Conservation (phyloP, 2,888 invertebrate species). For the Epinotia nisella region DNA sequence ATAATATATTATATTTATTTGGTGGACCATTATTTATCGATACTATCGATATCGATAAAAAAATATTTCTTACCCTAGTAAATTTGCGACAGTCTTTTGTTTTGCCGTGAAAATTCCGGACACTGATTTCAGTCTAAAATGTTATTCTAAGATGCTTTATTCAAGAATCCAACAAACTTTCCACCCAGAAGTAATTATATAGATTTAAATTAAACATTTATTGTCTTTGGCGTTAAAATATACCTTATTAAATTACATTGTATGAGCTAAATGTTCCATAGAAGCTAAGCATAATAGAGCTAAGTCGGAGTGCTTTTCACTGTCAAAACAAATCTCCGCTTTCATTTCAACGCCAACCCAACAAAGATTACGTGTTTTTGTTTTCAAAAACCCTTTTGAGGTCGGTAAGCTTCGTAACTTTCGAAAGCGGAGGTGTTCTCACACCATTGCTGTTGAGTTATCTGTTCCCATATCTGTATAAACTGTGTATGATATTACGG, state of each 20-base stretch:
- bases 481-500: not conserved
- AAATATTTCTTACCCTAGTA: too few species aligned
- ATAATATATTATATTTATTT: too few species aligned
- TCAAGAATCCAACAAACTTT: too few species aligned
- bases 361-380: slow-evolving; percentile 42
- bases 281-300: too few species aligned
- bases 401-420: slow-evolving; percentile 23
- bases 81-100: too few species aligned
- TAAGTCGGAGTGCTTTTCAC: slow-evolving; percentile 40
- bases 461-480: not conserved
- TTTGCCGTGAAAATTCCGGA: too few species aligned
- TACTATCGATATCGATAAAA: too few species aligned
- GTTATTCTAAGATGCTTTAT: too few species aligned
- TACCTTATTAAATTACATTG: slow-evolving; percentile 16
- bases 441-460: not conserved
- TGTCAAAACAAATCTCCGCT: slow-evolving; percentile 28
- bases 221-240: slow-evolving; percentile 4
- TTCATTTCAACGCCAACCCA: slow-evolving; percentile 29
- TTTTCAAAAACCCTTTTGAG: slow-evolving; percentile 28
- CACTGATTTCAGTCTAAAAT: too few species aligned
- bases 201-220: too few species aligned
- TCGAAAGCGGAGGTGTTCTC: slow-evolving; percentile 7
- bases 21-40: too few species aligned
- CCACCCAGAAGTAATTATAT: too few species aligned
- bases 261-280: slow-evolving; percentile 22